phyloP scores from a whole-genome alignment of 1,140 invertebrate genomes.

The Apolygus lucorum region DNA sequence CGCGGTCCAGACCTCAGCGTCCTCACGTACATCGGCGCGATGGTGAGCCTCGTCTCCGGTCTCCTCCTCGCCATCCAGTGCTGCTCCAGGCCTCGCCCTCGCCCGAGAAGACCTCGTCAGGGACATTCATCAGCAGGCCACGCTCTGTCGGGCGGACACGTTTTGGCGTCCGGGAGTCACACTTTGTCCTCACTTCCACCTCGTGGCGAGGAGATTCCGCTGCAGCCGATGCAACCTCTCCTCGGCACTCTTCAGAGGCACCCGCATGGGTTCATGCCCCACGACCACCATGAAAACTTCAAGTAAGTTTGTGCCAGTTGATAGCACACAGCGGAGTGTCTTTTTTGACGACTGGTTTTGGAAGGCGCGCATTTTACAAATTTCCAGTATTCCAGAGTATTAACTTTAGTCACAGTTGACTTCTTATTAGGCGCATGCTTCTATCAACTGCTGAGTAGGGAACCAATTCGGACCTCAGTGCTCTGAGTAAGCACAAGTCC shows the following conservation, averaged over 20 bases:
- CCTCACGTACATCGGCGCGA: constrained; percentile 50
- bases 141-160: no score
- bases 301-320: neutral
- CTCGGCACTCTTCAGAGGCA: neutral
- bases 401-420: neutral
- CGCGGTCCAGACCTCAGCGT: constrained; percentile 45
- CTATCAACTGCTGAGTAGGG: neutral
- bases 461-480: neutral
- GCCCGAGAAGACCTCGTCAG: neutral
- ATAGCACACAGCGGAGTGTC: no score
- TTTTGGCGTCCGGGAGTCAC: neutral
- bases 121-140: no score
- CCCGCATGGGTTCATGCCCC: neutral
- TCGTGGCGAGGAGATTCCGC: neutral
- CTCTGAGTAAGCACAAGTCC: no score
- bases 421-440: neutral
- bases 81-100: constrained; percentile 41
- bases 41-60: constrained; percentile 47
- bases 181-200: neutral
- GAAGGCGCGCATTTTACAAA: neutral
- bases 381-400: neutral
- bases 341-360: neutral
- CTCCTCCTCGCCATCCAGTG: constrained; percentile 49
- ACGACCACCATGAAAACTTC: neutral
- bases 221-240: neutral